A percentile compares a stretch with the other conserved stretches of the same genome.
phyloP scores from a whole-genome alignment of 1,140 invertebrate genomes.

The Helicoverpa armigera region DNA sequence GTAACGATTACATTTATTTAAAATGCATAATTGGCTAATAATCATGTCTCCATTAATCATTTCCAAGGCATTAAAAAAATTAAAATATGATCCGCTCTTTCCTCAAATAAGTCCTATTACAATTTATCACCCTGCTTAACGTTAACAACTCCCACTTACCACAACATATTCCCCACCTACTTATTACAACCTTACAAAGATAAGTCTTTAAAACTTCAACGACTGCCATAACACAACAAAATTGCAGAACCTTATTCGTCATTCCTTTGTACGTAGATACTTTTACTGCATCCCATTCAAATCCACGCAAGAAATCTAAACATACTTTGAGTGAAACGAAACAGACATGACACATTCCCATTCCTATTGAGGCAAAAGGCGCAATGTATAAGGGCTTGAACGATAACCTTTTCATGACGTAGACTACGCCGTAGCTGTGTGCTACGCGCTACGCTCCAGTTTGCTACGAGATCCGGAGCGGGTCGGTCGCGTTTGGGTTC shows the following conservation, averaged over 20 bases:
- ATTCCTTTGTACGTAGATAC: constrained; percentile 41
- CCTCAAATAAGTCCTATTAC: too few relatives aligned
- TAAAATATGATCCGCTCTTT: too few relatives aligned
- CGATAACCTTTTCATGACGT: constrained; percentile 80
- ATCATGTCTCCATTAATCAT: too few relatives aligned
- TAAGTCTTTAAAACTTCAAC: background rate
- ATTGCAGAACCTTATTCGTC: constrained; percentile 18
- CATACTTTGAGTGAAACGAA: constrained; percentile 76
- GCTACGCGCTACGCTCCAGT: constrained; percentile 71
- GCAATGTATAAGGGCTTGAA: constrained; percentile 80
- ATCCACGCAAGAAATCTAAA: constrained; percentile 68
- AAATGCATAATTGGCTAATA: too few relatives aligned
- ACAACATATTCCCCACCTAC: constrained; percentile 12
- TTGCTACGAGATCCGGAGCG: constrained; percentile 69
- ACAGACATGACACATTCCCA: constrained; percentile 79
- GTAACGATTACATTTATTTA: too few relatives aligned
- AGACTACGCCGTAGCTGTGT: constrained; percentile 69
- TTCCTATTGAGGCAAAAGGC: constrained; percentile 80
- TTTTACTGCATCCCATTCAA: constrained; percentile 41
- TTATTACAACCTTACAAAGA: constrained; percentile 1
- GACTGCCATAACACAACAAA: constrained; percentile 13
- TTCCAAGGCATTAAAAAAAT: too few relatives aligned
- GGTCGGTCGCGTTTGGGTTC: constrained; percentile 57
- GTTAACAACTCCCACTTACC: too few relatives aligned
- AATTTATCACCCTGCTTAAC: too few relatives aligned